These are phyloP conservation scores for Neodiprion lecontei DNA, from an alignment of 1,140 invertebrate species.

Conservation along the genomic window DNA sequence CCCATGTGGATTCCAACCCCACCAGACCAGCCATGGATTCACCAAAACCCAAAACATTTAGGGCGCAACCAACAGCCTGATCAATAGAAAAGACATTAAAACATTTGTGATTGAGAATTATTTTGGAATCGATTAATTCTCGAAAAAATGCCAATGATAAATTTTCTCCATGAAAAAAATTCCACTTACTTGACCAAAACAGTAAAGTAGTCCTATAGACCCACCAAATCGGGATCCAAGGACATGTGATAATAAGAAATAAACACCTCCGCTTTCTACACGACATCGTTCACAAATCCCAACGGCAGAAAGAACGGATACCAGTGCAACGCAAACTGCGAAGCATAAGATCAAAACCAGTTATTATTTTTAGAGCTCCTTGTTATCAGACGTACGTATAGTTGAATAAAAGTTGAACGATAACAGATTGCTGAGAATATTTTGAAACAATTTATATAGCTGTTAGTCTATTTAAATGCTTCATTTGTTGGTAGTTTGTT, in stretches of 20 bases:
- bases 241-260: constrained; percentile 93
- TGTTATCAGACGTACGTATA: neutral
- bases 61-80: constrained; percentile 92
- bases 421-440: neutral
- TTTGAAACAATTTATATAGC: neutral
- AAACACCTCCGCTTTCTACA: constrained; percentile 94
- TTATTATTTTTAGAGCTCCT: no score
- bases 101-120: constrained; percentile 15
- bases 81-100: constrained; percentile 38
- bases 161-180: no score
- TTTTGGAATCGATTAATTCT: neutral
- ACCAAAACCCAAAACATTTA: constrained; percentile 93
- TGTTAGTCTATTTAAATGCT: no score
- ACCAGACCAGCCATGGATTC: constrained; percentile 91
- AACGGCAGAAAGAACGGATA: constrained; percentile 91
- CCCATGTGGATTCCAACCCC: constrained; percentile 75
- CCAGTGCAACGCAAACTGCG: constrained; percentile 84
- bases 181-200: constrained; percentile 86
- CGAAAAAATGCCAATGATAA: constrained; percentile 10
- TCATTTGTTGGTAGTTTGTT: no score
- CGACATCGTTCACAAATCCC: constrained; percentile 95
- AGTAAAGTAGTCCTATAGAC: constrained; percentile 90
- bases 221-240: constrained; percentile 92
- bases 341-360: constrained; percentile 37
- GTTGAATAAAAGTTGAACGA: constrained; percentile 33